These are phyloP conservation scores for Alligator sinensis DNA, from an alignment of 2,113 vertebrate genomes.

Conservation along the genomic window DNA sequence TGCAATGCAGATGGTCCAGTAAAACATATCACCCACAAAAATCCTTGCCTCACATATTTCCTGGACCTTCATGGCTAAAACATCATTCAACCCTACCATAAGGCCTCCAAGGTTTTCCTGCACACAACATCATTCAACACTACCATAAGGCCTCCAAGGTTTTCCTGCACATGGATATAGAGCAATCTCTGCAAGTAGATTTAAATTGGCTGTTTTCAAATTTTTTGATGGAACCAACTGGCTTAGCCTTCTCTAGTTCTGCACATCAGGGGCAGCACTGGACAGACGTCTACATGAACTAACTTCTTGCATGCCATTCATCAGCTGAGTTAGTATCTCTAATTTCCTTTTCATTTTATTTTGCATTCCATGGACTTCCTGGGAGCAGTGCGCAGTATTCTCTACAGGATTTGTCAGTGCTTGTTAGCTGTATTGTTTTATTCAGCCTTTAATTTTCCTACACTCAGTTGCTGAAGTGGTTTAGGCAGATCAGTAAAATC, in stretches of 20 bases:
- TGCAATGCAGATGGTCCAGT: too few species aligned
- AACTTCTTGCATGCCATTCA: not conserved
- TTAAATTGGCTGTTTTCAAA: not conserved
- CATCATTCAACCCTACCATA: accelerated
- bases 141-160: accelerated
- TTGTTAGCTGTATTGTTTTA: not conserved
- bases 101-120: not conserved
- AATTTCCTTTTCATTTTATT: not conserved
- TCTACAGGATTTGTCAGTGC: not conserved
- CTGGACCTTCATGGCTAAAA: too few species aligned
- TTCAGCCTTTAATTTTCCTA: not conserved
- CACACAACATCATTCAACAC: not conserved
- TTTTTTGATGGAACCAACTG: accelerated
- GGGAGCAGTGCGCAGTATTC: not conserved
- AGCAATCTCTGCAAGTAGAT: not conserved
- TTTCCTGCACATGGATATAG: not conserved
- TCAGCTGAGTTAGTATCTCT: not conserved
- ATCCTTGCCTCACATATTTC: too few species aligned
- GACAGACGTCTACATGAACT: not conserved
- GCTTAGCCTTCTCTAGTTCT: not conserved
- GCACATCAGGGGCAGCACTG: not conserved
- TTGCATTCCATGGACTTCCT: conserved; percentile 1
- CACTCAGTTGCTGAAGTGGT: not conserved
- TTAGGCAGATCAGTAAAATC: not conserved
- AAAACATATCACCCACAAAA: too few species aligned